Percentiles rank a stretch among this genome's conserved stretches.
phyloP scores from a whole-genome alignment of 2,113 vertebrate species.

The Laticauda laticaudata region DNA sequence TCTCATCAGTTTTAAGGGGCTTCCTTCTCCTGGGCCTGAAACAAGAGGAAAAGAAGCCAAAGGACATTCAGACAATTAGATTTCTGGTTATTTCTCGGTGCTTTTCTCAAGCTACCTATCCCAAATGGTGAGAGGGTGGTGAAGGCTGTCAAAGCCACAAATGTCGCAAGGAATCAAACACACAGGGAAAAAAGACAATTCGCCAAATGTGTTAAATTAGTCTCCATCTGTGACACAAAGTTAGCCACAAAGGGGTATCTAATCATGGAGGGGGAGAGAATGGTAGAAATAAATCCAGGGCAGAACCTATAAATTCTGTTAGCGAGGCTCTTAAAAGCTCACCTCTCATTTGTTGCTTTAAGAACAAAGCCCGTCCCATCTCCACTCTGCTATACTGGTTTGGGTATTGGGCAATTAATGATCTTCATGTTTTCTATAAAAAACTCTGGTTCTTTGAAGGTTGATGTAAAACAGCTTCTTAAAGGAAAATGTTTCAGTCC shows the following conservation, averaged over 20 bases:
- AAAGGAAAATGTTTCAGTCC: neutral
- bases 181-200: neutral
- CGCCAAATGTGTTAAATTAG: neutral
- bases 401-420: neutral
- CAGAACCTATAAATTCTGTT: neutral
- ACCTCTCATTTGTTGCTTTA: neutral
- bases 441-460: neutral
- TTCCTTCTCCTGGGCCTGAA: slow-evolving; percentile 57
- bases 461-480: neutral
- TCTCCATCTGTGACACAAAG: neutral
- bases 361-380: neutral
- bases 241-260: neutral
- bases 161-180: slow-evolving; percentile 36
- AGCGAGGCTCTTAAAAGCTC: neutral
- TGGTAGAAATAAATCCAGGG: neutral
- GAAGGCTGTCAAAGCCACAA: slow-evolving; percentile 46
- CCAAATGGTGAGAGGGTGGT: slow-evolving; percentile 45
- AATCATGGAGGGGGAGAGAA: neutral
- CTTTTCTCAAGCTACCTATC: slow-evolving; percentile 39
- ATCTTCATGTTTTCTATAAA: neutral
- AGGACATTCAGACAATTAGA: slow-evolving; percentile 54
- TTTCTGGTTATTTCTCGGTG: slow-evolving; percentile 55
- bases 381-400: neutral
- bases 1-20: slow-evolving; percentile 66
- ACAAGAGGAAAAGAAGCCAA: slow-evolving; percentile 51